Base-by-base conservation (phyloP, 2,797 vertebrate genomes). In the Poeciliopsis gracilis region DNA sequence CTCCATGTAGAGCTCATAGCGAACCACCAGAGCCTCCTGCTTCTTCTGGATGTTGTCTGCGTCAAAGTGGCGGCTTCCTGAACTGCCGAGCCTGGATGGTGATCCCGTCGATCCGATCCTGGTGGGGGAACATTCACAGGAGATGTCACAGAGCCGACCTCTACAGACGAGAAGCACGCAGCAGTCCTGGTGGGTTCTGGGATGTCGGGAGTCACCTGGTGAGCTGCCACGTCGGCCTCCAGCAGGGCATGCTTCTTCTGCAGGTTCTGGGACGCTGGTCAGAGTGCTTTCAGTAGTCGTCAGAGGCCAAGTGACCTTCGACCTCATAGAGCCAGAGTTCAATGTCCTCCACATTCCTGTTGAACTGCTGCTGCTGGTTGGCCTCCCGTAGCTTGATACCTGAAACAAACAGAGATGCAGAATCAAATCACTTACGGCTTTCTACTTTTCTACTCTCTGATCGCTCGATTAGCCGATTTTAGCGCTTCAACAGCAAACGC, bases 351-450 rank as follows among this genome's bases (percentile, higher is more conserved):
- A 99, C 98, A 0, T 99, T 99, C 79, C 98, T 96, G 93, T 99
- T 99, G 79, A 99, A 99, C 84, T 99, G 98, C 93, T 99, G 98
- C 88, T 99, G 98, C 86, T 99, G 98, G 93, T 99, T 99, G 77
- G 98, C 98, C 93, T 99, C 98, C 0, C 98, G 97, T 8, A 99
- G 96, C 84, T 99, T 99, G 90, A 99, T 96, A 72, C 98, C 98
- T 99, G 82, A 47, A 75, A 70, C 16, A 63, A 57, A n/a, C 55
- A n/a, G 55, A 57, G 55, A 57, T 5, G 9, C n/a, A 5, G 55
- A 57, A 13, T 57, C 55, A 57, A 28, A 57, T 57, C n/a, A 11
- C 18, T 51, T 8, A 51, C 20, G 47, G 47, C 15, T 20, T 51
- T 51, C 47, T 20, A 49, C 47, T 2, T 20, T 7, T 49, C 47